These are phyloP conservation scores for Manacus vitellinus DNA, from an alignment of 2,113 vertebrate species.

Conservation along the genomic window DNA sequence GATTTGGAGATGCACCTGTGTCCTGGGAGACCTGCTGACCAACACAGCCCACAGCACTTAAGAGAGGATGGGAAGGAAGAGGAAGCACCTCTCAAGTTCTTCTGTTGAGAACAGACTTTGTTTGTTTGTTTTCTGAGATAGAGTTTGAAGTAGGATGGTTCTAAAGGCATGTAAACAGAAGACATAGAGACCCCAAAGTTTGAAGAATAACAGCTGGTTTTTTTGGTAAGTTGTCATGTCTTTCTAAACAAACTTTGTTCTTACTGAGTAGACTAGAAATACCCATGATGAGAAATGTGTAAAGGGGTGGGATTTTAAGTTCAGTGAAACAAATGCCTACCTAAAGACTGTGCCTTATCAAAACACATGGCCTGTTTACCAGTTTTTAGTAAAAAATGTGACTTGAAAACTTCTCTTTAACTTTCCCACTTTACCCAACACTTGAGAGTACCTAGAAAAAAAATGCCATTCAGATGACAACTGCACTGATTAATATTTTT, in stretches of 20 bases:
- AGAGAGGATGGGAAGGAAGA: not conserved
- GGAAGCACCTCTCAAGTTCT: accelerated
- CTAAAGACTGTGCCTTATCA: not conserved
- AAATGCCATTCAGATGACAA: not conserved
- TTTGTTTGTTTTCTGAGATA: not conserved
- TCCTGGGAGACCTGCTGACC: not conserved
- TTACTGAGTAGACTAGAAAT: not conserved
- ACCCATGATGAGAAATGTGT: not conserved
- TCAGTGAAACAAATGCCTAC: not conserved
- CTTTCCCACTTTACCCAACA: not conserved
- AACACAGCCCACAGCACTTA: not conserved
- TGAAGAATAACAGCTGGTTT: not conserved
- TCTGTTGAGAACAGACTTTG: accelerated
- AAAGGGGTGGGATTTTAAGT: not conserved
- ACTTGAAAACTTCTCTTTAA: not conserved
- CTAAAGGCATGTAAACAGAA: accelerated
- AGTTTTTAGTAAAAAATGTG: not conserved
- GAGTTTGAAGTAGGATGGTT: not conserved
- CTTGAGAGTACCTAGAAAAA: not conserved
- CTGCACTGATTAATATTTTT: not conserved
- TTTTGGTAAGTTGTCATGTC: not conserved
- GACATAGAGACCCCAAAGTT: accelerated
- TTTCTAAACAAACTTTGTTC: not conserved
- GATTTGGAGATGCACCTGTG: not conserved
- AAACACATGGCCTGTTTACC: not conserved